A percentile compares a stretch with the other conserved stretches of the same genome.
phyloP scores from a whole-genome alignment of 2,797 vertebrate genomes.

The Buceros bicornis region DNA sequence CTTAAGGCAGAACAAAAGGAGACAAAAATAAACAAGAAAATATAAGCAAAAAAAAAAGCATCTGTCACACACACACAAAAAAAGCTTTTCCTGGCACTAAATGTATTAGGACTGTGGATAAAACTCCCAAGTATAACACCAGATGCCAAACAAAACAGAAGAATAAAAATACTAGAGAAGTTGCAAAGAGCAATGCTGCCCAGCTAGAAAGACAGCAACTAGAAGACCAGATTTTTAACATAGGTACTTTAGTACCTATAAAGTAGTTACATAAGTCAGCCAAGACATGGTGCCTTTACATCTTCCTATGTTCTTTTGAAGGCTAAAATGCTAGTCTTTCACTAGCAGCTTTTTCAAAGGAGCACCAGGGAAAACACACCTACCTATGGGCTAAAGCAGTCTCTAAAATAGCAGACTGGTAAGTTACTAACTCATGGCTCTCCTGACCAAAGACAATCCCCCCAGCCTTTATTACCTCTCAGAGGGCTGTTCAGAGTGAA shows the following conservation, averaged over 20 bases:
- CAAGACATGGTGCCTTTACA: background rate
- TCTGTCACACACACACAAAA: background rate
- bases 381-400: conserved; percentile 56
- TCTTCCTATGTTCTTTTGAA: background rate
- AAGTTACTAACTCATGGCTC: conserved; percentile 74
- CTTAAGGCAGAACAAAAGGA: background rate
- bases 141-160: background rate
- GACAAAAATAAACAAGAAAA: background rate
- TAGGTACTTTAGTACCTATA: background rate
- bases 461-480: conserved; percentile 72
- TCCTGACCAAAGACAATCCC: conserved; percentile 42
- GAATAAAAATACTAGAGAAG: conserved; percentile 10
- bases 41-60: background rate
- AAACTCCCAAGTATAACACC: background rate
- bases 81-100: background rate
- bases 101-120: background rate
- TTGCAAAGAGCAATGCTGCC: background rate
- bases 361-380: conserved; percentile 44
- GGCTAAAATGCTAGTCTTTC: background rate
- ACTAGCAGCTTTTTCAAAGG: conserved; percentile 13
- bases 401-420: conserved; percentile 28
- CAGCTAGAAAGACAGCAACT: background rate
- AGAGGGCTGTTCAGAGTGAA: conserved; percentile 42
- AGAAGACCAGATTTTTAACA: background rate
- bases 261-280: background rate